These are phyloP conservation scores for Ophion ellenae DNA, from an alignment of 2,888 invertebrate genomes.

Conservation along the genomic window DNA sequence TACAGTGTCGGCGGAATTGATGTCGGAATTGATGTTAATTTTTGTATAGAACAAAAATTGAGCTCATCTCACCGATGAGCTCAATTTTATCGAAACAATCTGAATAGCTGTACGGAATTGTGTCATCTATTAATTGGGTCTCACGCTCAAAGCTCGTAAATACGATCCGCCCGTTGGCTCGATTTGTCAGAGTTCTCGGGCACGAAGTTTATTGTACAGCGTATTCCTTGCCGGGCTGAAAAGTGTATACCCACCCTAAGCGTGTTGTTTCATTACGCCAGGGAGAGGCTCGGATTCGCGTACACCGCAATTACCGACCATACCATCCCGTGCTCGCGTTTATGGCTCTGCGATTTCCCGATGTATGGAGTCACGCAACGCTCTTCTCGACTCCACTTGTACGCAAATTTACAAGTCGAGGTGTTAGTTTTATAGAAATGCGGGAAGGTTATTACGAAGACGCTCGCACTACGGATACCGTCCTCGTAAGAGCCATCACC, in stretches of 20 bases:
- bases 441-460: too few relatives aligned
- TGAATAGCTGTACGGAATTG: conserved; percentile 19
- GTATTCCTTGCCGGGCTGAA: background rate
- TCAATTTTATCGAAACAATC: background rate
- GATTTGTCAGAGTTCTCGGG: conserved; percentile 23
- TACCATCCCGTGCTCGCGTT: conserved; percentile 17
- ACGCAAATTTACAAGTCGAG: background rate
- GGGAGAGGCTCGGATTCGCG: conserved; percentile 16
- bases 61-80: background rate
- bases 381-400: background rate
- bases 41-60: background rate
- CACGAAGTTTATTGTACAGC: conserved; percentile 27
- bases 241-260: background rate
- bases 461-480: too few relatives aligned
- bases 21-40: background rate
- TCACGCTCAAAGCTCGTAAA: conserved; percentile 41
- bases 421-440: background rate
- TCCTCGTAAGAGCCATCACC: too few relatives aligned
- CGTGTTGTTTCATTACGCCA: conserved; percentile 24
- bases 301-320: conserved; percentile 15
- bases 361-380: conserved; percentile 51
- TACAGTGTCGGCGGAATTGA: too few relatives aligned
- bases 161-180: conserved; percentile 3
- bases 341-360: conserved; percentile 31
- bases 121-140: conserved; percentile 45